phyloP scores from a whole-genome alignment of 2,888 invertebrate species.

The Stegana nigrithorax region DNA sequence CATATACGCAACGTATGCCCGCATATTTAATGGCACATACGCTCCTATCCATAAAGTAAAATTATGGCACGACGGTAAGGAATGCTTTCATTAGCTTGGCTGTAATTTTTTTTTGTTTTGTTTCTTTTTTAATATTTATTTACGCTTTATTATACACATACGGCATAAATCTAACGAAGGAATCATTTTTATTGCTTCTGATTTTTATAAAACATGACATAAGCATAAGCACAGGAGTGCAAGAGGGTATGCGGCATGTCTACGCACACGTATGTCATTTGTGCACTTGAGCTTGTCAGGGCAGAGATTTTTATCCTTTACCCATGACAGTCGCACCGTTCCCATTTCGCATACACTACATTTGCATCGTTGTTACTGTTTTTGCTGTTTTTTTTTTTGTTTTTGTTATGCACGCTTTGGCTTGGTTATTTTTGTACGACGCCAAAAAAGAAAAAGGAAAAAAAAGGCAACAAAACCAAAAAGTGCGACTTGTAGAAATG shows the following conservation, averaged over 20 bases:
- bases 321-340: background rate
- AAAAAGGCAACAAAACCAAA: background rate
- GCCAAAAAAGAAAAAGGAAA: background rate
- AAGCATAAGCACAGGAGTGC: conserved; percentile 40
- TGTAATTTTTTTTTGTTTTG: background rate
- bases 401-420: conserved; percentile 25
- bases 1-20: conserved; percentile 39
- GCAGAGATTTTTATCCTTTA: conserved; percentile 5
- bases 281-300: conserved; percentile 22
- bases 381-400: conserved; percentile 27
- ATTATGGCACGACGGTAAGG: too few relatives aligned
- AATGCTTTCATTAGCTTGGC: too few relatives aligned
- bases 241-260: background rate
- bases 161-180: background rate
- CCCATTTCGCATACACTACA: background rate
- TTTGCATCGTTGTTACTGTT: background rate
- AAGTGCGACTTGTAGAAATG: too few relatives aligned
- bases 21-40: background rate
- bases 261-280: conserved; percentile 44
- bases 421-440: conserved; percentile 17
- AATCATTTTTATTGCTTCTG: conserved; percentile 50
- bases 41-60: background rate
- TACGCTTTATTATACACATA: too few relatives aligned
- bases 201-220: conserved; percentile 41
- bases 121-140: background rate